Evolutionary conservation across 2,797 vertebrate genomes (phyloP).

Genomic region (Coregonus suidteri): DNA sequence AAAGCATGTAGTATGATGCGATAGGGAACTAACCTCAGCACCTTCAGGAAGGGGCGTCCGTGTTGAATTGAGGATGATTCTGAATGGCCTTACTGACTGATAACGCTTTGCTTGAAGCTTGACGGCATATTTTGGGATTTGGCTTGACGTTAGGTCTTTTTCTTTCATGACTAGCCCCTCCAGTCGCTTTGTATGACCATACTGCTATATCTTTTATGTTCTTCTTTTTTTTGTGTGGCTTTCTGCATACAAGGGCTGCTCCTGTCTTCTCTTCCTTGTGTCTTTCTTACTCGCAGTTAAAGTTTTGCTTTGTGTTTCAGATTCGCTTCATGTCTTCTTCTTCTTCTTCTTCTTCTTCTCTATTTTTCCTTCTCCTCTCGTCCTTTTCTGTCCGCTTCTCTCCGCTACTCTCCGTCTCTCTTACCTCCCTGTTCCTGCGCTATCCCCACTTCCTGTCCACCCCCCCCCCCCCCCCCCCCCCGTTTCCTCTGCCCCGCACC

Average conservation of each 20-base stretch:
- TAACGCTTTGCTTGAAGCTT: conserved; percentile 48
- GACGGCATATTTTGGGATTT: background rate
- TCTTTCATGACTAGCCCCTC: conserved; percentile 41
- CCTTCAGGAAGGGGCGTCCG: no score
- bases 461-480: conserved; percentile 37
- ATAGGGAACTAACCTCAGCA: background rate
- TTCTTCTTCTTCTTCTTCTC: conserved; percentile 52
- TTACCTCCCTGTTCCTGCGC: conserved; percentile 62
- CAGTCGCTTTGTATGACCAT: conserved; percentile 39
- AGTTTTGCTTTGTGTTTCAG: conserved; percentile 58
- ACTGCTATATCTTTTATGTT: conserved; percentile 50
- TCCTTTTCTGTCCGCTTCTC: conserved; percentile 54
- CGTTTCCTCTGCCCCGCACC: conserved; percentile 1
- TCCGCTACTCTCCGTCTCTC: conserved; percentile 48
- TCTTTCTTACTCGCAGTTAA: conserved; percentile 28
- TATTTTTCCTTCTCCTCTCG: conserved; percentile 44
- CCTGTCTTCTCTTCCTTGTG: conserved; percentile 40
- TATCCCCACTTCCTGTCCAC: conserved; percentile 51
- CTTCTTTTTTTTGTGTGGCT: conserved; percentile 43
- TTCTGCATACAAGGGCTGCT: conserved; percentile 33
- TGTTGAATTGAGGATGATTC: background rate
- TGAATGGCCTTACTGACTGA: background rate
- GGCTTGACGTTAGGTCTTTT: conserved; percentile 32
- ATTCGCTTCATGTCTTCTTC: conserved; percentile 69
- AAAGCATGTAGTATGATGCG: background rate